Percentiles rank a stretch among this genome's conserved stretches.
Conservation (phyloP, 2,113 vertebrate genomes). For the Sebastes fasciatus region DNA sequence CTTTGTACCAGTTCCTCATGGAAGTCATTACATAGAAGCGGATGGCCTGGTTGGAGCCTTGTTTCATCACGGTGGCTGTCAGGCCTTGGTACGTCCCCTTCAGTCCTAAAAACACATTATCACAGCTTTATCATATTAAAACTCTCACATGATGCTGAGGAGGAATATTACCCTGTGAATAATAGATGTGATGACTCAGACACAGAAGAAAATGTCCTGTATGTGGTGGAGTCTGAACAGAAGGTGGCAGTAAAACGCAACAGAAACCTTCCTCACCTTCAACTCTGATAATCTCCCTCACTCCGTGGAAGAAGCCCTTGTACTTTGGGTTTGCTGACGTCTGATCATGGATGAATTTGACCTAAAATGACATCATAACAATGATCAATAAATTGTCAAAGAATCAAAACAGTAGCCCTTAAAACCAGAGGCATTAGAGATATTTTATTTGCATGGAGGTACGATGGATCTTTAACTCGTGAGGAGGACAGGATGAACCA, state of each 20-base stretch:
- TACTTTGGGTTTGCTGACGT: slow-evolving; percentile 94
- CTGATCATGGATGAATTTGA: slow-evolving; percentile 99
- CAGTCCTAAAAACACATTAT: slow-evolving; percentile 81
- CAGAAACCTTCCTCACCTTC: slow-evolving; percentile 82
- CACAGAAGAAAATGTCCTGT: not conserved
- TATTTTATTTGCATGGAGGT: not conserved
- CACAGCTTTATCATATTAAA: not conserved
- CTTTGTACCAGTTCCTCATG: slow-evolving; percentile 98
- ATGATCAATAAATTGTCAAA: not conserved
- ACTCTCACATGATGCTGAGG: not conserved
- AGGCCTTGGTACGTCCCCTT: slow-evolving; percentile 96
- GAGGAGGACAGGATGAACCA: not conserved
- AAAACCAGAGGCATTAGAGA: not conserved
- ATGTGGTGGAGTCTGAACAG: not conserved
- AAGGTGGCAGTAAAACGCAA: slow-evolving; percentile 38
- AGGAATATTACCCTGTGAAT: slow-evolving; percentile 8
- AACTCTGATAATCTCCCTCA: slow-evolving; percentile 91
- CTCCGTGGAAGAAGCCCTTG: slow-evolving; percentile 94
- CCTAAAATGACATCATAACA: slow-evolving; percentile 76
- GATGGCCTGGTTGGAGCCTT: slow-evolving; percentile 98
- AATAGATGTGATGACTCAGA: slow-evolving; percentile 9
- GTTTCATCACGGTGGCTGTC: slow-evolving; percentile 94
- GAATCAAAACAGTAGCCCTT: not conserved
- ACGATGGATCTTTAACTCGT: not conserved
- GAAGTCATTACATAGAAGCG: slow-evolving; percentile 98